Conservation (phyloP, 2,888 invertebrate genomes). For the Phortica okadai region DNA sequence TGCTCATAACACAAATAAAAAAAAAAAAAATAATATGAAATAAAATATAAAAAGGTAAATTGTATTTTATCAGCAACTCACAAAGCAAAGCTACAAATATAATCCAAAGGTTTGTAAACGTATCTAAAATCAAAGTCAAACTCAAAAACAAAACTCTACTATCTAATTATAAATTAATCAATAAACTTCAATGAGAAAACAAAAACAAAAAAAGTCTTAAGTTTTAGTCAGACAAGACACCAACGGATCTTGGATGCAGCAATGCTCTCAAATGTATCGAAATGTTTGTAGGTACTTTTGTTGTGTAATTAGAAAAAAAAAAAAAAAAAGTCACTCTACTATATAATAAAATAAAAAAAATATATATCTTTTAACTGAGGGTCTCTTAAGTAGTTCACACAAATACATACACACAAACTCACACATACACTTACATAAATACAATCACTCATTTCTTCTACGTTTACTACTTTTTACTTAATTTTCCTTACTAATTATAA, state of each 20-base stretch:
- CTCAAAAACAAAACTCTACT: background rate
- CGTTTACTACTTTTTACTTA: slow-evolving; percentile 49
- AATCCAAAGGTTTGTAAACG: slow-evolving; percentile 28
- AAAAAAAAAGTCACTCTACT: background rate
- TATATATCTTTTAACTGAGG: slow-evolving; percentile 53
- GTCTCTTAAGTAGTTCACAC: slow-evolving; percentile 58
- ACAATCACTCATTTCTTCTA: background rate
- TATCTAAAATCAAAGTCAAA: slow-evolving; percentile 9
- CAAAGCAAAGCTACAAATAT: background rate
- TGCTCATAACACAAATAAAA: slow-evolving; percentile 20
- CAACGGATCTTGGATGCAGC: slow-evolving; percentile 25
- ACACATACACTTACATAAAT: background rate
- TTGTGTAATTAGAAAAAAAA: slow-evolving; percentile 18
- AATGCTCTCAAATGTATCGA: background rate
- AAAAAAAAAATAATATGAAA: background rate
- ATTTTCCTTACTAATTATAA: slow-evolving; percentile 44
- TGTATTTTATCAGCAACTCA: slow-evolving; percentile 24
- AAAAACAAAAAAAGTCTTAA: background rate
- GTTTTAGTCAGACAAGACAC: slow-evolving; percentile 22
- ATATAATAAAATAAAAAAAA: slow-evolving; percentile 35
- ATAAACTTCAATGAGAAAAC: slow-evolving; percentile 4
- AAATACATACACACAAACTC: slow-evolving; percentile 13
- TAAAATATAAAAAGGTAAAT: slow-evolving; percentile 23
- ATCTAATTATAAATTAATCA: slow-evolving; percentile 1
- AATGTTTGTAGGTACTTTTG: slow-evolving; percentile 7